These are phyloP conservation scores for Channa maculata DNA, from an alignment of 2,113 vertebrate genomes.

Conservation along the genomic window DNA sequence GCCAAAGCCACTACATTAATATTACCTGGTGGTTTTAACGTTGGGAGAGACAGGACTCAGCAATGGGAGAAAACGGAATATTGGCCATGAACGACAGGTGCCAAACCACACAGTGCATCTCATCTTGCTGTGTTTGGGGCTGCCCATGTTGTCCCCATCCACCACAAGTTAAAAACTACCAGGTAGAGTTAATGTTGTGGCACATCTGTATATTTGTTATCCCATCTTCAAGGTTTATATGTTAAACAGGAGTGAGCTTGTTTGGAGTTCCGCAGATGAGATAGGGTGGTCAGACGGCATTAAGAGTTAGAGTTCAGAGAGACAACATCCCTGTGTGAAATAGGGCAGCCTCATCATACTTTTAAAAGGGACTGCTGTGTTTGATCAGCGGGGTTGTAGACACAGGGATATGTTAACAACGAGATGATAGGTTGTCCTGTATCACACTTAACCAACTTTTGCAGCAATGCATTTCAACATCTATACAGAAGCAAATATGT, in stretches of 20 bases:
- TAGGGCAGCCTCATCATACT: neutral
- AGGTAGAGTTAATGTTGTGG: too few relatives aligned
- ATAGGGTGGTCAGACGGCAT: neutral
- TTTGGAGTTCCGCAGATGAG: neutral
- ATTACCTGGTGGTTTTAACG: too few relatives aligned
- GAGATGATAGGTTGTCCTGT: neutral
- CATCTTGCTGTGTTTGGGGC: too few relatives aligned
- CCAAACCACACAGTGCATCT: too few relatives aligned
- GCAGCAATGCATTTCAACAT: neutral
- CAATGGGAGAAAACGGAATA: too few relatives aligned
- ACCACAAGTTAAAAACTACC: too few relatives aligned
- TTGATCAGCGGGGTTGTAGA: neutral
- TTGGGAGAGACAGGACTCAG: too few relatives aligned
- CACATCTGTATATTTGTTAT: neutral
- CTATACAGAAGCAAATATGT: neutral
- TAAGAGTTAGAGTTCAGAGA: slow-evolving; percentile 19
- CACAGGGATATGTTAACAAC: neutral
- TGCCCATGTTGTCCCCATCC: too few relatives aligned
- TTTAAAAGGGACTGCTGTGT: slow-evolving; percentile 2
- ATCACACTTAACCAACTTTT: neutral
- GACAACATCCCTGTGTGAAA: neutral
- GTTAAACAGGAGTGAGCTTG: neutral
- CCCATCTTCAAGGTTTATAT: neutral
- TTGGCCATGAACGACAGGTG: too few relatives aligned
- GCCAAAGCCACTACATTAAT: too few relatives aligned